Conservation (phyloP, 2,113 vertebrate species). For the Ahaetulla prasina region DNA sequence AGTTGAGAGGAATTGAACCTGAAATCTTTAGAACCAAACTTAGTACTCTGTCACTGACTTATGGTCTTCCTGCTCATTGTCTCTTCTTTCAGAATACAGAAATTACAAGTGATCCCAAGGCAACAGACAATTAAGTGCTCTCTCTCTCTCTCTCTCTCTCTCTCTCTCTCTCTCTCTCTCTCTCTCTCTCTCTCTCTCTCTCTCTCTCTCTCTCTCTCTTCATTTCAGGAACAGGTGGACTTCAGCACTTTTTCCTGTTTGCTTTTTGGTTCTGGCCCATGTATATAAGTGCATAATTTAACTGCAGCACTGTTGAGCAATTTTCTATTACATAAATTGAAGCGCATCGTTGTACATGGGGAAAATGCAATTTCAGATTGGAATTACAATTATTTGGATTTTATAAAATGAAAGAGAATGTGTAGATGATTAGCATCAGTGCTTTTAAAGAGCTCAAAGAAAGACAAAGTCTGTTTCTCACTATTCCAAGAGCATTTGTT, state of each 20-base stretch:
- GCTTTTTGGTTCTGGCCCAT: neutral
- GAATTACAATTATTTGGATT: neutral
- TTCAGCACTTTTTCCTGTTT: neutral
- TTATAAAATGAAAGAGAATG: neutral
- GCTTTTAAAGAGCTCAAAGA: neutral
- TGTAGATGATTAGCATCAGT: neutral
- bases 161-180: neutral
- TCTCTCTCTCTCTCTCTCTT: neutral
- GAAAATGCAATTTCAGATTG: neutral
- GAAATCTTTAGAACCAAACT: neutral
- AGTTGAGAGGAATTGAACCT: neutral
- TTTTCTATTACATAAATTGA: neutral
- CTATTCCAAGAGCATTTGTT: conserved; percentile 39
- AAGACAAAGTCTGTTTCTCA: conserved; percentile 22
- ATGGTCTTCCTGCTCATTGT: neutral
- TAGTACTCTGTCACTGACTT: neutral
- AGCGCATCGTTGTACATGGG: neutral
- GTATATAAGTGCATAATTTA: neutral
- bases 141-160: neutral
- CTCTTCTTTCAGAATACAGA: neutral
- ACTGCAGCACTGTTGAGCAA: neutral
- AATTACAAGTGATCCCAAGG: neutral
- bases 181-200: neutral
- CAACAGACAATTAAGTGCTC: neutral
- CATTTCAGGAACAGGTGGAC: neutral